Base-by-base conservation (phyloP, 2,113 vertebrate genomes). In the Orthonyx spaldingii region DNA sequence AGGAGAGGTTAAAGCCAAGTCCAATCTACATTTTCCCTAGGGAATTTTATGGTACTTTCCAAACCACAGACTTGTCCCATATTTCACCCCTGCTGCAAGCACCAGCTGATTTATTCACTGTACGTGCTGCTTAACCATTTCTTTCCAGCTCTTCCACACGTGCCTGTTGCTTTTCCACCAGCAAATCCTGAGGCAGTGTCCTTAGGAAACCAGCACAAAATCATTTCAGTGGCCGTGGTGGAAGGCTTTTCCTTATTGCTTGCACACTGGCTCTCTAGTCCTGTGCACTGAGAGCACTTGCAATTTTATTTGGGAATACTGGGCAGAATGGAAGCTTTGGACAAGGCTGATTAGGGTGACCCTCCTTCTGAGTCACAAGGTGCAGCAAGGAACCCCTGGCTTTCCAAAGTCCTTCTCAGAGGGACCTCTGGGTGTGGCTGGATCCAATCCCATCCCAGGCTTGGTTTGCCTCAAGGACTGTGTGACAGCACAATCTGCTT, bases 1-100 rank as follows among this genome's bases (percentile, higher is more conserved):
- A 93, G 52, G 71, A 81, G 74, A 94, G 82, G 79, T 90, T 84
- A 86, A 93, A 95, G 74, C 64, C 56, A 86, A 92, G 46, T 53
- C 68, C 76, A 44, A 71, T 37, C 64, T 71, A 33, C 60, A 33
- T 86, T 78, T 88, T 42, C 82, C 23, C 64, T 56, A 12, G 52
- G 76, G 87, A 74, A 39, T 47, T 84, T 74, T 47, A 59, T 81
- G 47, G 68, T 46, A 16, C 82, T 78, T 83, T 75, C 71, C 65
- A 74, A 86, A 81, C 32, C 55, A 59, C 42, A 66, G 55, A 39
- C 64, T 66, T 63, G 50, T 66, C 83, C 37, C 68, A 37, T 90
- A 74, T 93, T 95, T 96, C 86, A 96, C 35, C 63, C 68, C 56
- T 59, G 46, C 61, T 84, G 41, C 64, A 71, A 74, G 78, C 35